Percentiles rank a stretch among this genome's conserved stretches.
phyloP scores from a whole-genome alignment of 2,888 invertebrate species.

The Ectemnius lituratus region DNA sequence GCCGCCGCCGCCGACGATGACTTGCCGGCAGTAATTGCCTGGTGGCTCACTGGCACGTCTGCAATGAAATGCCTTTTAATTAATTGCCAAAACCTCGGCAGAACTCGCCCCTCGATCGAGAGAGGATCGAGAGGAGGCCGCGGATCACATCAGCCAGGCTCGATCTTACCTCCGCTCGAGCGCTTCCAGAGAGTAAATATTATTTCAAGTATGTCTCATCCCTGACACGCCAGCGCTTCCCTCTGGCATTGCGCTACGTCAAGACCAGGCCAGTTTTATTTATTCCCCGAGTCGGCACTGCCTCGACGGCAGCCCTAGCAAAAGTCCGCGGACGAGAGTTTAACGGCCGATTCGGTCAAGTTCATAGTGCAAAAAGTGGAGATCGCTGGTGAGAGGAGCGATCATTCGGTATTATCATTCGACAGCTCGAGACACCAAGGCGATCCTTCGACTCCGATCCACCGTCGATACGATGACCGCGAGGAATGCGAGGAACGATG shows the following conservation, averaged over 20 bases:
- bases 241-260: neutral
- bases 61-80: conserved; percentile 1
- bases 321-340: no score
- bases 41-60: neutral
- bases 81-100: conserved; percentile 6
- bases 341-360: no score
- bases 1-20: neutral
- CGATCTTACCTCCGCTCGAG: neutral
- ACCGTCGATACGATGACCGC: conserved; percentile 38
- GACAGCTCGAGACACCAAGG: conserved; percentile 22
- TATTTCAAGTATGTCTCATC: neutral
- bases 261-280: no score
- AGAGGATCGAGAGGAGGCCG: neutral
- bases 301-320: no score
- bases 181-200: conserved; percentile 2
- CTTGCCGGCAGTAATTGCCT: neutral
- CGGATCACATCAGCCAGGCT: neutral
- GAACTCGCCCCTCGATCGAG: neutral
- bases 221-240: neutral
- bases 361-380: no score
- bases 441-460: conserved; percentile 2
- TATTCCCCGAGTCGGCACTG: no score
- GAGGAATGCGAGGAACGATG: conserved; percentile 62
- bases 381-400: neutral
- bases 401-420: conserved; percentile 5